These are phyloP conservation scores for Ahaetulla prasina DNA, from an alignment of 2,113 vertebrate genomes.

Conservation along the genomic window DNA sequence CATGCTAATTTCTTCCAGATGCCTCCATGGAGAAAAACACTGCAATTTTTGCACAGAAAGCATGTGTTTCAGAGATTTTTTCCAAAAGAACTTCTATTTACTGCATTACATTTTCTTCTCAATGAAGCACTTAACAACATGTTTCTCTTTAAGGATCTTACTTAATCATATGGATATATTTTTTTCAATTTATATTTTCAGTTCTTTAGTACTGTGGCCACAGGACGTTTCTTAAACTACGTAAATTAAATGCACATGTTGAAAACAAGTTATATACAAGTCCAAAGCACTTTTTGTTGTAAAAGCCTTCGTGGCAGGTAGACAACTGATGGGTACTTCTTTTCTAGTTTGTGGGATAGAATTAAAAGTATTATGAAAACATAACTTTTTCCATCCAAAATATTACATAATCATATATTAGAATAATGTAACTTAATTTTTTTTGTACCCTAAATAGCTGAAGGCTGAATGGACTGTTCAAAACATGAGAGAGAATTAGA, in stretches of 20 bases:
- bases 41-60: conserved; percentile 74
- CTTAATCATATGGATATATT: conserved; percentile 86
- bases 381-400: conserved; percentile 48
- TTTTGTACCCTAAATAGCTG: conserved; percentile 40
- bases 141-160: conserved; percentile 79
- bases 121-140: conserved; percentile 78
- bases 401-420: conserved; percentile 59
- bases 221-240: conserved; percentile 77
- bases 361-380: conserved; percentile 55
- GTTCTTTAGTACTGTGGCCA: conserved; percentile 80
- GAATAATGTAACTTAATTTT: conserved; percentile 59
- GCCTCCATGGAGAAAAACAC: neutral
- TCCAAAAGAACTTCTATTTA: conserved; percentile 72
- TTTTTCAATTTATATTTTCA: conserved; percentile 79
- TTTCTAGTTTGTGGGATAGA: conserved; percentile 60
- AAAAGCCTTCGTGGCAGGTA: conserved; percentile 67
- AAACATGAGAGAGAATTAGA: conserved; percentile 54
- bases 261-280: conserved; percentile 70
- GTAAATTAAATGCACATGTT: conserved; percentile 80
- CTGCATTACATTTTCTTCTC: conserved; percentile 80
- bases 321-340: conserved; percentile 80
- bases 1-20: conserved; percentile 71
- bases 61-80: conserved; percentile 85
- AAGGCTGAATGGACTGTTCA: conserved; percentile 34
- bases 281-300: conserved; percentile 63